phyloP scores from a whole-genome alignment of 2,113 vertebrate genomes.

The Colaptes auratus region DNA sequence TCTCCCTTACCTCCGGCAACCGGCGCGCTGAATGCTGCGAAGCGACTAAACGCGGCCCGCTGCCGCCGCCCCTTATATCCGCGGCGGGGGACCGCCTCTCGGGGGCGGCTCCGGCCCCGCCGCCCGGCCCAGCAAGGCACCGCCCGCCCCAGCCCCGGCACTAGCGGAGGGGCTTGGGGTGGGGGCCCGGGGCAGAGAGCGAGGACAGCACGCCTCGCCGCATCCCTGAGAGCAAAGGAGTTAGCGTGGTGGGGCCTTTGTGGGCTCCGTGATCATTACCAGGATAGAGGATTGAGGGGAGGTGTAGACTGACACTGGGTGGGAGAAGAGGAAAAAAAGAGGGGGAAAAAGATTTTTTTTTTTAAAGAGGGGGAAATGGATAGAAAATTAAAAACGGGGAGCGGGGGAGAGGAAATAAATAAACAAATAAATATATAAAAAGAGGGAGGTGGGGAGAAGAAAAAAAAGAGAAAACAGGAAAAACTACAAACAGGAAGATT shows the following conservation, averaged over 20 bases:
- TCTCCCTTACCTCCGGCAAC: background rate
- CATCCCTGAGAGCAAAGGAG: background rate
- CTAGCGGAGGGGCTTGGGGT: background rate
- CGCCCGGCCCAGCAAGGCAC: background rate
- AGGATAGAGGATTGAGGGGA: background rate
- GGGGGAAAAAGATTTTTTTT: too few species aligned
- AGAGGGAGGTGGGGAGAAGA: too few species aligned
- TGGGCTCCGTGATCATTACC: background rate
- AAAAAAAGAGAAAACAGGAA: accelerated
- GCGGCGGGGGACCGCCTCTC: constrained; percentile 38
- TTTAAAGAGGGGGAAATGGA: too few species aligned
- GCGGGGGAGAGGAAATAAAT: too few species aligned
- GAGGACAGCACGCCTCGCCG: background rate
- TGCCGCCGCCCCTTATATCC: constrained; percentile 29
- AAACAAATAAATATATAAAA: too few species aligned
- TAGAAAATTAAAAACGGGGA: background rate
- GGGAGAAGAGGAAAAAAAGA: too few species aligned
- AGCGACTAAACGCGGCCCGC: background rate
- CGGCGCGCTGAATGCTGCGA: background rate
- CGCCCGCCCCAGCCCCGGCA: background rate
- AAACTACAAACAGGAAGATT: too few species aligned
- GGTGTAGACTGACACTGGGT: too few species aligned
- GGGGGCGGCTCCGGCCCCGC: constrained; percentile 22
- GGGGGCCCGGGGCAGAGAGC: too few species aligned
- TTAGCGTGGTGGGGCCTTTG: too few species aligned